Base-by-base conservation (phyloP, 2,797 vertebrate species). In the Adrianichthys oophorus region DNA sequence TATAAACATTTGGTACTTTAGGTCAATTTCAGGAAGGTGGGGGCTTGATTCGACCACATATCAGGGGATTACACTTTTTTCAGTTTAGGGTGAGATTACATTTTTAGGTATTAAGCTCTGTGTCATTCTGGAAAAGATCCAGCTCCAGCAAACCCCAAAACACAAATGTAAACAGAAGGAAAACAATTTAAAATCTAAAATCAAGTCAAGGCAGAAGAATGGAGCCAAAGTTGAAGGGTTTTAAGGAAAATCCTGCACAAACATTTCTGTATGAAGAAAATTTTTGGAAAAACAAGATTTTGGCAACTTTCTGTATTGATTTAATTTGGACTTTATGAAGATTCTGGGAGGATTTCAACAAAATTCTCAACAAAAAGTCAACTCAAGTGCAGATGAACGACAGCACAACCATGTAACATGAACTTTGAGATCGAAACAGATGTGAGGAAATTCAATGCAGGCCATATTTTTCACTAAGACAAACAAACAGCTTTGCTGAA, bases 251-350 rank as follows among this genome's bases (percentile, higher is more conserved):
- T 29, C 7, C 26, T 29, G 5, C 5, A 29, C 5, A 26, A 29
- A 29, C 19, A 21, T 21, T 21, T 3, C 19, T 21, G 12, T 3
- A 41, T 13, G 4, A 41, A 15, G 41, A 68, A 52, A 56, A 65
- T 56, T 52, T 63, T 68, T 67, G 18, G 50, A 58, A 65, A 46
- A 78, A 70, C 62, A 59, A 77, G 56, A 70, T 45, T 59, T 45
- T 41, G 50, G 41, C 71, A 65, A 74, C 81, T 81, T 63, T 66
- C 15, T 66, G 76, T 67, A 75, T 71, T 48, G 75, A 64, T 76
- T 43, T 72, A 65, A 76, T 68, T 75, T 24, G 1, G 57, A 62
- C 74, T 78, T 65, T 60, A 2, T 62, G 75, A 53, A 62, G 46
- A 72, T 51, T 49, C 62, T 74, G 72, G 70, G 68, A 72, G 62